Percentiles rank a stretch among this genome's conserved stretches.
phyloP scores from a whole-genome alignment of 2,888 invertebrate genomes.

The Campaea margaritaria region DNA sequence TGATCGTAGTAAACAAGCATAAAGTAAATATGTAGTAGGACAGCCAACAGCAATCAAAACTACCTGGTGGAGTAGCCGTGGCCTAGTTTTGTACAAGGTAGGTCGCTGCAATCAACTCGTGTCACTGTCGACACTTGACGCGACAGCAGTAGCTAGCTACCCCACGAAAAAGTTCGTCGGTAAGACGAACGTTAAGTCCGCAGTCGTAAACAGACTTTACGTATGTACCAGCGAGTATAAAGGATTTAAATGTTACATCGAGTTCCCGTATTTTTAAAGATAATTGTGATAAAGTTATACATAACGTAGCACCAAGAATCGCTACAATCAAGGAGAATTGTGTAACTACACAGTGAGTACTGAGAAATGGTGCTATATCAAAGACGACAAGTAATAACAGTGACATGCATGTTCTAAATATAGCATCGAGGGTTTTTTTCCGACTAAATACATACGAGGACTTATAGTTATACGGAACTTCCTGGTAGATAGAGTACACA shows the following conservation, averaged over 20 bases:
- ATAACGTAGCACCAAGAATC: neutral
- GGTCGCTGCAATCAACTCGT: conserved; percentile 21
- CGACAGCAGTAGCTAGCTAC: no score
- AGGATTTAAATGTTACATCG: no score
- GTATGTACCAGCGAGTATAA: no score
- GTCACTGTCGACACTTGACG: conserved; percentile 7
- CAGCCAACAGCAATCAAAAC: conserved; percentile 7
- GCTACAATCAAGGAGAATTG: conserved; percentile 1
- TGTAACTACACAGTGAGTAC: neutral
- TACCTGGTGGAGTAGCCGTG: conserved; percentile 25
- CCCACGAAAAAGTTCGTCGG: no score
- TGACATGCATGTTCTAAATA: conserved; percentile 2
- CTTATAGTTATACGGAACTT: no score
- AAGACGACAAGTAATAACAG: conserved; percentile 1
- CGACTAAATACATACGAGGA: no score
- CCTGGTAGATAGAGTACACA: no score
- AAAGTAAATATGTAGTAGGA: conserved; percentile 25
- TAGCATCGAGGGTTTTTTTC: neutral
- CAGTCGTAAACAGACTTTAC: no score
- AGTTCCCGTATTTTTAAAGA: no score
- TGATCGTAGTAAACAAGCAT: conserved; percentile 32
- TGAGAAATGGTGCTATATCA: neutral
- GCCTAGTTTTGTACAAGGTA: conserved; percentile 24
- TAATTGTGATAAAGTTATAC: conserved; percentile 7
- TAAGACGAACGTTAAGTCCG: no score